Conservation (phyloP, 2,113 vertebrate genomes). For the Corythornis vintsioides region DNA sequence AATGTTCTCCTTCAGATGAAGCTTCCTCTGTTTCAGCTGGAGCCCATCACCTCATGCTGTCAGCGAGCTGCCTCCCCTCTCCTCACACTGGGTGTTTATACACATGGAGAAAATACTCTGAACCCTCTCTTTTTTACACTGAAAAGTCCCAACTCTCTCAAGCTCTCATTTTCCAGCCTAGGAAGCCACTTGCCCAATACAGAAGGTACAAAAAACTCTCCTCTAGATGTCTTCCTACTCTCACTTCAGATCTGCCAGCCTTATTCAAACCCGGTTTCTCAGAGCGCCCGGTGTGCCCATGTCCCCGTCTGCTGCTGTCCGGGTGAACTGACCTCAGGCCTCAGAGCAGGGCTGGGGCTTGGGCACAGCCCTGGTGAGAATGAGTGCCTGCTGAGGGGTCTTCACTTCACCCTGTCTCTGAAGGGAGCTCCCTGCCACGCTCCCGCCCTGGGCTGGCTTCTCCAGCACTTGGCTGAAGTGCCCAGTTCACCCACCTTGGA, state of each 20-base stretch:
- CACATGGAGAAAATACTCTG: not conserved
- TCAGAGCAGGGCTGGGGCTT: not conserved
- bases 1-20: not conserved
- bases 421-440: not conserved
- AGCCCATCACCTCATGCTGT: not conserved
- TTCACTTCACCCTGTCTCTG: not conserved
- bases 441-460: not conserved
- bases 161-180: not conserved
- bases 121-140: not conserved
- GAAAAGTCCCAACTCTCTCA: not conserved
- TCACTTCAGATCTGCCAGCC: not conserved
- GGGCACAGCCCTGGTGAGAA: not conserved
- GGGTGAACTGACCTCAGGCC: accelerated
- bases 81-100: not conserved
- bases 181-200: not conserved
- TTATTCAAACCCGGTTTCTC: not conserved
- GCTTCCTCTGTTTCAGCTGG: not conserved
- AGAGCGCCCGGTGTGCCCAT: not conserved
- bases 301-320: not conserved
- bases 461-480: not conserved
- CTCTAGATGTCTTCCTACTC: not conserved
- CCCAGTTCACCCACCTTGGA: not conserved
- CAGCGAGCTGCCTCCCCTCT: not conserved
- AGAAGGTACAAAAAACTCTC: not conserved
- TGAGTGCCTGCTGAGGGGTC: accelerated